Evolutionary conservation across 1,140 invertebrate genomes (phyloP), one percentile per base, ranked within the genome.

Genomic region (Bactericera cockerelli): DNA sequence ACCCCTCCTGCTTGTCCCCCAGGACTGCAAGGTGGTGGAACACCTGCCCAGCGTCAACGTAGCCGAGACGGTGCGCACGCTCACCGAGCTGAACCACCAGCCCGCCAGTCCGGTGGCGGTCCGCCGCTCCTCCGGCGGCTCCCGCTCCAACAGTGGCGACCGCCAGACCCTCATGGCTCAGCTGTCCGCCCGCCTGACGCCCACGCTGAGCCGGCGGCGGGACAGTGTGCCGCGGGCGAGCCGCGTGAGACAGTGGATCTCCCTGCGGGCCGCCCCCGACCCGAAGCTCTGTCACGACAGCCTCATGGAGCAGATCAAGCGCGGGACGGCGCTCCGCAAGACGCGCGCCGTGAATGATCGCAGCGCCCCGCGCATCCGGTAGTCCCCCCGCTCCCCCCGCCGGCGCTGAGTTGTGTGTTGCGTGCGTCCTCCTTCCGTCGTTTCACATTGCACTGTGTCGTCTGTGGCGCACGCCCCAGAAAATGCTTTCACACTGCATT

Each of bases 251-350:
- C 76, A 75, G 76, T 81, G 67, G 87, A 79, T 76, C 81, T 69
- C 70, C 6, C 68, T 68, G 26, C 69, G 72, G n/a, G 69, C 78
- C 0, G 70, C 77, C 13, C 69, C 75, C 13, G 79, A 80, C 67
- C 76, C 77, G 1, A 61, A 72, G 0, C 68, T 77, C 54, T 75
- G 77, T n/a, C 72, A 79, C 28, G 79, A 80, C 61, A 80, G 79
- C 2, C 73, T 93, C 1, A 89, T 93, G 87, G 89, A 93, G 75
- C 89, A 93, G 67, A 93, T 93, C 49, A 84, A 89, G 67, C 78
- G 83, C 39, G 89, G 89, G 25, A 88, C 86, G 1, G 81, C 82
- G 2, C 70, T 93, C 55, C 81, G 77, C 42, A 78, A 83, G 63
- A 86, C 81, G 62, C 79, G 76, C 67, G 72, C 75, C 38, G 75